These are phyloP conservation scores for Hyperoplus immaculatus DNA, from an alignment of 2,797 vertebrate species.

Conservation along the genomic window DNA sequence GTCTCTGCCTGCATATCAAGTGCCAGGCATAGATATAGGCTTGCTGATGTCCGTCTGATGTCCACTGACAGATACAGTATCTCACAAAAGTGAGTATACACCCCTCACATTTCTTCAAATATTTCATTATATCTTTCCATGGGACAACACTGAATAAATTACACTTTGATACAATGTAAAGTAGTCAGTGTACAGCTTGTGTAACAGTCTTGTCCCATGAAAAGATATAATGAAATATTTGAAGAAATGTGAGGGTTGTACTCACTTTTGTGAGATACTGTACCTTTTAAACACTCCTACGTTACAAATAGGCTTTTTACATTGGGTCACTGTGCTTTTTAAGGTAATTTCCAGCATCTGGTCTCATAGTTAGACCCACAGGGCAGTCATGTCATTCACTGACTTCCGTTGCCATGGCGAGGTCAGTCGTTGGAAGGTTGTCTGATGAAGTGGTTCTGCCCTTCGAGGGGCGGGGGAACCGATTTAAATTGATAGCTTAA, in stretches of 20 bases:
- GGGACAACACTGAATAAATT: too few species aligned
- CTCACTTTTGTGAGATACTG: too few species aligned
- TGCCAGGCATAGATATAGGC: not conserved
- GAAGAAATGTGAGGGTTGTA: too few species aligned
- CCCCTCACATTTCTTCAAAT: too few species aligned
- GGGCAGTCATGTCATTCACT: constrained; percentile 26
- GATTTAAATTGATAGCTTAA: constrained; percentile 41
- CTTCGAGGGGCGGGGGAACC: constrained; percentile 1
- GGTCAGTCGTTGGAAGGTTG: constrained; percentile 33
- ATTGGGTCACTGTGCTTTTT: not conserved
- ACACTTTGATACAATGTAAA: too few species aligned
- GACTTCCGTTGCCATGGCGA: constrained; percentile 46
- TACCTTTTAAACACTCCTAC: not conserved
- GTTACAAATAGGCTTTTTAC: constrained; percentile 13
- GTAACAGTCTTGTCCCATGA: too few species aligned
- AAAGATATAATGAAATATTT: too few species aligned
- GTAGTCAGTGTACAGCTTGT: too few species aligned
- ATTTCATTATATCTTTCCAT: too few species aligned
- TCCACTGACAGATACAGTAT: not conserved
- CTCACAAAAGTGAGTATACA: too few species aligned
- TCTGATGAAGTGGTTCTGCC: constrained; percentile 21
- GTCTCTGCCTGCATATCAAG: constrained; percentile 22
- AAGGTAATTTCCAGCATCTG: constrained; percentile 26
- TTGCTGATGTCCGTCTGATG: not conserved
- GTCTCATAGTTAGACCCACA: constrained; percentile 19